Evolutionary conservation across 1,140 invertebrate species (phyloP), one percentile per base, ranked within the genome.

Genomic region (Phortica variegata): DNA sequence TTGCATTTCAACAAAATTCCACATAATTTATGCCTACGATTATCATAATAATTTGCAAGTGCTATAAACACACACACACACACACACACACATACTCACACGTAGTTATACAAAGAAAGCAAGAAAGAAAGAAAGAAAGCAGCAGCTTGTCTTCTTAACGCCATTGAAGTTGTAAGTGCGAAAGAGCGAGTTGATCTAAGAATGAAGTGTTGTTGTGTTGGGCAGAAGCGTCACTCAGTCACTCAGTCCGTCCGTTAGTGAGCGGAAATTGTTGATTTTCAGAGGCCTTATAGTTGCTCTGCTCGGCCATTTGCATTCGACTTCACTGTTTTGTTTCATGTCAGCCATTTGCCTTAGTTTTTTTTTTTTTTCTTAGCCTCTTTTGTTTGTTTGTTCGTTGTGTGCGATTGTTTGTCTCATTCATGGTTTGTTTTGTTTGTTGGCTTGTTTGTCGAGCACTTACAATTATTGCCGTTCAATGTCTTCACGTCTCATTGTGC

Each of bases 391-490:
- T 9, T 29, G 13, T 15, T 38, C 26, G 29, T 12, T 37, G 34
- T 31, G 19, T 19, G 12, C 12, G 39, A 6, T 20, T 29, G 26
- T 45, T 32, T 47, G 44, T n/a, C n/a, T n/a, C n/a, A n/a, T n/a
- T n/a, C n/a, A n/a, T n/a, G n/a, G n/a, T n/a, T n/a, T n/a, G n/a
- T n/a, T n/a, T n/a, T n/a, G n/a, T n/a, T n/a, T 32, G 47, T 26
- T 42, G 29, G 20, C 49, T 45, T 68, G 60, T 66, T 66, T 66
- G 62, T 50, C 42, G 48, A 60, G 62, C 62, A 66, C 62, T 66
- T 66, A 68, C 60, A 60, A 54, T 66, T 66, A 66, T 66, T 66
- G 62, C 62, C 59, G 60, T 60, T 66, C 62, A 66, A 56, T 68
- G 47, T 56, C 37, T 40, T 34, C 33, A n/a, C n/a, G n/a, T n/a